A percentile compares a stretch with the other conserved stretches of the same genome.
Evolutionary conservation across 1,140 invertebrate genomes (phyloP).

Genomic region (Nebria ingens): DNA sequence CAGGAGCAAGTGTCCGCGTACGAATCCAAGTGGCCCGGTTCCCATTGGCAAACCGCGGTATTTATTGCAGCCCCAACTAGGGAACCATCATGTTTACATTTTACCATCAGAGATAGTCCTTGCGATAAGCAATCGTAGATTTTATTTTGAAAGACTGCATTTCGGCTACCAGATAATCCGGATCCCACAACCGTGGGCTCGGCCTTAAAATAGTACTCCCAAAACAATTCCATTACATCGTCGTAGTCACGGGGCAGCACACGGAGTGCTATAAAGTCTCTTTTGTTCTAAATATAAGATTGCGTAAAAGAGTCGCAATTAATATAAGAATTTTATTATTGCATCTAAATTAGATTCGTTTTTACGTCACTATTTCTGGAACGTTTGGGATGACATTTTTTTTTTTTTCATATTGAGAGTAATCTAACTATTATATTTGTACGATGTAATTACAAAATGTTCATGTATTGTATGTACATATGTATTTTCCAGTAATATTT

Average conservation of each 20-base stretch:
- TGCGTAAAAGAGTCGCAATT: too few relatives aligned
- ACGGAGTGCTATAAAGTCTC: neutral
- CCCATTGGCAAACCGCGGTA: constrained; percentile 24
- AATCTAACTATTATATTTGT: too few relatives aligned
- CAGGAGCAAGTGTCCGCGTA: constrained; percentile 26
- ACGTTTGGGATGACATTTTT: too few relatives aligned
- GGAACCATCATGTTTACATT: constrained; percentile 30
- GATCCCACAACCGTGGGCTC: neutral
- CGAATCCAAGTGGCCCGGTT: constrained; percentile 26
- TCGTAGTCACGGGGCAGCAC: neutral
- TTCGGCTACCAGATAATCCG: neutral
- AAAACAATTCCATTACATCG: neutral
- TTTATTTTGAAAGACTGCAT: constrained; percentile 5
- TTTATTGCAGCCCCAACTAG: constrained; percentile 37
- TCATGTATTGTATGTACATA: too few relatives aligned
- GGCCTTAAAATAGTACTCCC: neutral
- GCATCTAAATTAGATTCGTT: too few relatives aligned
- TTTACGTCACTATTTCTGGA: too few relatives aligned
- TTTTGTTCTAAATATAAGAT: neutral
- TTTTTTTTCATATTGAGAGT: too few relatives aligned
- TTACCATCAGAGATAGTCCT: constrained; percentile 34
- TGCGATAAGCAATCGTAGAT: constrained; percentile 28
- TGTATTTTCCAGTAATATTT: too few relatives aligned
- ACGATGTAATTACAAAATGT: too few relatives aligned
- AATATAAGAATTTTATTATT: too few relatives aligned